Evolutionary conservation across 2,113 vertebrate species (phyloP), one percentile per base, ranked within the genome.

Genomic region (Serinus canaria): DNA sequence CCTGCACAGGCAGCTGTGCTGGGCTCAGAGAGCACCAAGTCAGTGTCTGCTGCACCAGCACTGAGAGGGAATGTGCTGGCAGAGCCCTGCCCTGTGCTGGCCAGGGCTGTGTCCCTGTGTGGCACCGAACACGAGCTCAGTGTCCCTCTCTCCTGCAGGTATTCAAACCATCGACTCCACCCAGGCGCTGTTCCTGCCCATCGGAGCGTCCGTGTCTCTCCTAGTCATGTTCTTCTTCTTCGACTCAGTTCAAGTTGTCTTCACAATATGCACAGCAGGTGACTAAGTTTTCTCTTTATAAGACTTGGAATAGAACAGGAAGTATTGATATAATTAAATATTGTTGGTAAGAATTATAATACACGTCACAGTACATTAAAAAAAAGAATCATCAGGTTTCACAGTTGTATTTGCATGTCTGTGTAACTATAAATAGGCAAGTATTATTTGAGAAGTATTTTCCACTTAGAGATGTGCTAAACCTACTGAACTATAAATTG

Each of bases 221-320:
- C 98, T 99, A 58, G 99, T 99, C 90, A 99, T 99, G 99, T 99
- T 99, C 98, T 99, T 99, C 98, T 99, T 99, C 98, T 99, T 99
- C 67, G 99, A 99, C 96, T 99, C 99, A 2, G 99, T 99, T 97
- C 99, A 99, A 97, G 99, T 99, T 96, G 99, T 99, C 97, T 99
- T 99, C 96, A 99, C 99, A 97, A 99, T 99, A 98, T 99, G 99
- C 98, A 99, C 99, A 97, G 99, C 99, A 99, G 99, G 99, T 99
- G 98, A 97, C 39, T 84, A 12, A 22, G 17, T 83, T 89, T 75
- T 81, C 33, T 90, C 27, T 74, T 87, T 44, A 2, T 86, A 66
- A 59, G 44, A 33, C 28, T 56, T 69, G 33, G 13, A 89, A 53
- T 55, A 67, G 50, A 63, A 72, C 72, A 68, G 72, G 67, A 87